Evolutionary conservation across 2,888 invertebrate species (phyloP).

Genomic region (Cerastis rubricosa): DNA sequence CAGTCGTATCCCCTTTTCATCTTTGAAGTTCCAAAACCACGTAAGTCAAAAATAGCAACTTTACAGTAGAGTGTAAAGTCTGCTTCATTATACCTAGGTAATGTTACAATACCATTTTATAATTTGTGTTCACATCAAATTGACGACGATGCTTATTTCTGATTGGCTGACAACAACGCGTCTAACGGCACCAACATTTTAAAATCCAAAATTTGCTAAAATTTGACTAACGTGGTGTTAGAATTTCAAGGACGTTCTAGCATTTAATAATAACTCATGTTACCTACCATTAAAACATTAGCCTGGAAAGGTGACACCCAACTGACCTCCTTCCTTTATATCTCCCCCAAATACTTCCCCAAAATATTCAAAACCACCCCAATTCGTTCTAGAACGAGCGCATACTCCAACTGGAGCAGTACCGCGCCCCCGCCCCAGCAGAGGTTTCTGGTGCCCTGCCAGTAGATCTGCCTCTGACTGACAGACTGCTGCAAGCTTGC

Average conservation of each 20-base stretch:
- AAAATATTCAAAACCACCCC: neutral
- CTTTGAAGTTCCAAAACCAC: too few species aligned
- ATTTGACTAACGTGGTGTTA: too few species aligned
- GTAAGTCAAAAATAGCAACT: too few species aligned
- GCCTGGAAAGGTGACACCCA: neutral
- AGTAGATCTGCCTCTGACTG: constrained; percentile 81
- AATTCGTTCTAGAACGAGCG: constrained; percentile 79
- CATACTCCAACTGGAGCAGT: constrained; percentile 79
- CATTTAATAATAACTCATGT: neutral
- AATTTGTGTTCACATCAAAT: too few species aligned
- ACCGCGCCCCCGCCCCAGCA: constrained; percentile 65
- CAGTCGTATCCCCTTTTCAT: neutral
- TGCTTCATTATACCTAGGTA: too few species aligned
- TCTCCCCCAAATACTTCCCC: neutral
- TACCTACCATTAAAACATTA: too few species aligned
- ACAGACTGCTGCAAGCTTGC: constrained; percentile 79
- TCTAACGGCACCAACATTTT: too few species aligned
- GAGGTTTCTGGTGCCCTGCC: constrained; percentile 70
- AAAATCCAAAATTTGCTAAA: too few species aligned
- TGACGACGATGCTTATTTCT: too few species aligned
- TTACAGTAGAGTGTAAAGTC: too few species aligned
- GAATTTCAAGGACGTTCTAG: neutral
- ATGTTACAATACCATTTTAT: too few species aligned
- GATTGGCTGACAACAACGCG: too few species aligned
- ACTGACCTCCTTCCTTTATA: neutral